Evolutionary conservation across 1,140 invertebrate species (phyloP), one percentile per base, ranked within the genome.

Genomic region (Adelges cooleyi): DNA sequence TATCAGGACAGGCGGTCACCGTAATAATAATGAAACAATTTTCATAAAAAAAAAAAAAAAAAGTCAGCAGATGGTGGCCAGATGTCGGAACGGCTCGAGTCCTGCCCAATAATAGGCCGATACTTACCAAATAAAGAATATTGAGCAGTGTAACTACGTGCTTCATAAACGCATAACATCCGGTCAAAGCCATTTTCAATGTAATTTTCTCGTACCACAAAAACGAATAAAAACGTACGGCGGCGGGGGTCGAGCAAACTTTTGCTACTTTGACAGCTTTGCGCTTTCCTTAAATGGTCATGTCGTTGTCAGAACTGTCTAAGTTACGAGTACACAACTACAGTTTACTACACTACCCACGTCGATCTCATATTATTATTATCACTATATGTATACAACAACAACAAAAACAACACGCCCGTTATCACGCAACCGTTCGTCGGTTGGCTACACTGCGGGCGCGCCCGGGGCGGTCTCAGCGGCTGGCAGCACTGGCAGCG

Each of bases 51-150:
- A n/a, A n/a, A n/a, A n/a, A n/a, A n/a, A n/a, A n/a, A n/a, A n/a
- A n/a, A n/a, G n/a, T n/a, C n/a, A n/a, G n/a, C n/a, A n/a, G n/a
- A n/a, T n/a, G n/a, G n/a, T n/a, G n/a, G n/a, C n/a, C n/a, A n/a
- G n/a, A n/a, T n/a, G n/a, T n/a, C n/a, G n/a, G n/a, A n/a, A n/a
- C n/a, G n/a, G n/a, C n/a, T n/a, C n/a, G n/a, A n/a, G n/a, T n/a
- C n/a, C n/a, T n/a, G n/a, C n/a, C n/a, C n/a, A n/a, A n/a, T n/a
- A n/a, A n/a, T n/a, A n/a, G n/a, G n/a, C n/a, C n/a, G n/a, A n/a
- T 33, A 77, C 83, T 82, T 77, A 86, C 84, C 83, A 82, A 83
- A 76, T 86, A 85, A 71, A 86, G 75, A 27, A 86, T 73, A 73
- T 86, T 87, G 68, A 87, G 77, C 67, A 84, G 74, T 65, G 86